phyloP scores from a whole-genome alignment of 2,113 vertebrate species.

The Ivindomyrus marchei region DNA sequence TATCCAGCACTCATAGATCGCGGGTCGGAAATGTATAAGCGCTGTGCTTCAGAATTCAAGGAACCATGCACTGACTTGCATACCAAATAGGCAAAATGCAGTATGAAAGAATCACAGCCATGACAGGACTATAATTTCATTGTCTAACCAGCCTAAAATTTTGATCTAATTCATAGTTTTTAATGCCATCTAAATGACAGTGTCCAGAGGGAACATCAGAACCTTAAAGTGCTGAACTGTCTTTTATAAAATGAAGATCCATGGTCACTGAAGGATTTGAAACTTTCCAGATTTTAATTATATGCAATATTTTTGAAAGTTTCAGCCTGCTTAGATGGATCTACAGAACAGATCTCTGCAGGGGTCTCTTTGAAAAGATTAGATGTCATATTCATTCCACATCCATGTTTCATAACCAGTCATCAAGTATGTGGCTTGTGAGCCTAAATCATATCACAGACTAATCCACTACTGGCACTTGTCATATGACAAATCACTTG shows the following conservation, averaged over 20 bases:
- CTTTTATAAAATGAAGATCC: background rate
- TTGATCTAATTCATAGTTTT: background rate
- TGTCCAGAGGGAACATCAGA: background rate
- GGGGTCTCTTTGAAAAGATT: background rate
- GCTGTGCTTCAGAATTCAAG: background rate
- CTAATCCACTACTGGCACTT: background rate
- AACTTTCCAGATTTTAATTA: background rate
- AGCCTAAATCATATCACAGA: background rate
- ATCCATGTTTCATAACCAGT: background rate
- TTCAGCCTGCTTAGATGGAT: background rate
- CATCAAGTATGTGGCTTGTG: background rate
- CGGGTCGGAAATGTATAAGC: background rate
- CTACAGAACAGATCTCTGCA: background rate
- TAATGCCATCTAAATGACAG: background rate
- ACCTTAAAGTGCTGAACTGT: background rate
- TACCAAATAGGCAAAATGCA: background rate
- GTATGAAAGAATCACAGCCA: background rate
- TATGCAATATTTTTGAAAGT: background rate
- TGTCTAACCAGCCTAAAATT: background rate
- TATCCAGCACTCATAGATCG: background rate
- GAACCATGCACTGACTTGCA: background rate
- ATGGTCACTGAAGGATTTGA: background rate
- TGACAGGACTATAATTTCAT: background rate
- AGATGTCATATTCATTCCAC: background rate
- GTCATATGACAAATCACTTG: background rate